These are phyloP conservation scores for Andricus grossulariae DNA, from an alignment of 1,140 invertebrate species.

Conservation along the genomic window DNA sequence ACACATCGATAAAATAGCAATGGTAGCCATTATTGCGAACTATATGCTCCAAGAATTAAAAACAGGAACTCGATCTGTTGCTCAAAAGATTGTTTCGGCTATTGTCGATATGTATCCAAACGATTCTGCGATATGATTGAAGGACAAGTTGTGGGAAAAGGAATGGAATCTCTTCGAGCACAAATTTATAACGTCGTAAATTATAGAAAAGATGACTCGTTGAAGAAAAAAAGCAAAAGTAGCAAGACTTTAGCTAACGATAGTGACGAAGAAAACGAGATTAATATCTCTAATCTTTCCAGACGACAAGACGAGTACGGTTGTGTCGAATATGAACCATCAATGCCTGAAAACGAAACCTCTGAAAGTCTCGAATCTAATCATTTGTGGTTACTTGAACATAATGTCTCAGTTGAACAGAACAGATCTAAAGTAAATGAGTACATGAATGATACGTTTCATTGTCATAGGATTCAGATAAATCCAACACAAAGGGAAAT, in stretches of 20 bases:
- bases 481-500: no score
- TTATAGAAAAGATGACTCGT: slow-evolving; percentile 30
- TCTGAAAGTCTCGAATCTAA: no score
- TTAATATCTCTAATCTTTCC: slow-evolving; percentile 23
- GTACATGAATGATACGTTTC: no score
- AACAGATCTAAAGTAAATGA: no score
- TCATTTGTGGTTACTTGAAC: no score
- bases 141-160: background rate
- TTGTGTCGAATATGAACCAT: no score
- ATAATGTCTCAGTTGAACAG: no score
- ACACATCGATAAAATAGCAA: no score
- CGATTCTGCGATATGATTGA: slow-evolving; percentile 14
- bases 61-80: slow-evolving; percentile 13
- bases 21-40: background rate
- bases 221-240: slow-evolving; percentile 4
- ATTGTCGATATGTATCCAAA: slow-evolving; percentile 37
- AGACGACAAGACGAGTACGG: slow-evolving; percentile 39
- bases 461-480: no score
- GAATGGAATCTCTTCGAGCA: slow-evolving; percentile 26
- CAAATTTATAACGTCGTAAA: slow-evolving; percentile 41
- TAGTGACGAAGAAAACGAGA: slow-evolving; percentile 37
- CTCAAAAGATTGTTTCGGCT: slow-evolving; percentile 17
- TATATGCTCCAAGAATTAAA: slow-evolving; percentile 35
- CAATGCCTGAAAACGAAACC: no score
- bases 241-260: slow-evolving; percentile 13